Base-by-base conservation (phyloP, 1,140 invertebrate genomes). In the Aphis craccivora region DNA sequence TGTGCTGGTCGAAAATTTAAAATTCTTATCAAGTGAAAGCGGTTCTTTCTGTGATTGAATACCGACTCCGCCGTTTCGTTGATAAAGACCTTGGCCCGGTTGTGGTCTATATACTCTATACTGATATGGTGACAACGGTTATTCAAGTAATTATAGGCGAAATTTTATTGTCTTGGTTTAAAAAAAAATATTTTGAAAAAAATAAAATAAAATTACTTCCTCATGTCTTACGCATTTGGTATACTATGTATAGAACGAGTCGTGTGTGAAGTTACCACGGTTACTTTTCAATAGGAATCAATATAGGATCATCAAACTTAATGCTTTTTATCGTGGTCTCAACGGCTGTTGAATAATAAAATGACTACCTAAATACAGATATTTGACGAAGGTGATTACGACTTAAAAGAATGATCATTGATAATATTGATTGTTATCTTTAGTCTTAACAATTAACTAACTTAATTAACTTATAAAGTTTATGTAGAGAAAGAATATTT, bases 1-100 rank as follows among this genome's bases (percentile, higher is more conserved):
- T 55, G 7, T 45, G n/a, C n/a, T n/a, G 23, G 35, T 90, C 37
- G 9, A 53, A 90, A 25, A 83, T 83, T 83, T 83, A 0, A 76
- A n/a, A 89, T 53, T 55, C 18, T 89, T 89, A 60, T 91, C 40
- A 20, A 91, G 67, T 91, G 90, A 91, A 91, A 91, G 67, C 67
- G 67, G 60, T 81, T 40, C 0, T 76, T 2, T 60, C 11, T 18
- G 45, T 45, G 60, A 83, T 76, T 35, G 55, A 67, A 55, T 40
- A 25, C 67, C n/a, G n/a, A 43, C 14, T 0, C 14, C 23, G n/a
- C 18, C 35, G 55, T 20, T 55, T 90, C 40, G 11, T 23, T 45
- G 51, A 45, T 25, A 60, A 40, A 67, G 67, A 91, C 90, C 90
- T 91, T 91, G 90, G 90, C 90, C 90, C 67, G 90, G 90, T 91